These are phyloP conservation scores for Drosophila sulfurigaster DNA, from an alignment of 1,140 invertebrate species.

Conservation along the genomic window DNA sequence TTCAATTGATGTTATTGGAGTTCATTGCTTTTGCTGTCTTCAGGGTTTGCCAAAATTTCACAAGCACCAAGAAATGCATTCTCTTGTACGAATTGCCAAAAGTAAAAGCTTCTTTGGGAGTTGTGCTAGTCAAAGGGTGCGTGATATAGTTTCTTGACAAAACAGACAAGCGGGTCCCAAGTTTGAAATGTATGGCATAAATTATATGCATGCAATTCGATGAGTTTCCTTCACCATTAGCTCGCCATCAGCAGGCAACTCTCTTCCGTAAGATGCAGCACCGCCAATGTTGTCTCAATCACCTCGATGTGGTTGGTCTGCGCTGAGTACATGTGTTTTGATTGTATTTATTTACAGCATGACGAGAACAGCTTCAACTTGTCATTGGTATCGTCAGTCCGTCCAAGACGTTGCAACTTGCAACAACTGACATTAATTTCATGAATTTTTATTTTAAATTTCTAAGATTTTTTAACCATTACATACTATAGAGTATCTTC, in stretches of 20 bases:
- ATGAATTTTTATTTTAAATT: too few relatives aligned
- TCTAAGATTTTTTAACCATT: too few relatives aligned
- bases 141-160: constrained; percentile 23
- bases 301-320: constrained; percentile 69
- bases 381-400: constrained; percentile 13
- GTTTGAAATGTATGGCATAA: constrained; percentile 66
- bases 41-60: constrained; percentile 50
- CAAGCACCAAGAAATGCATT: constrained; percentile 73
- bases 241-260: constrained; percentile 55
- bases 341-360: constrained; percentile 61
- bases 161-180: constrained; percentile 57
- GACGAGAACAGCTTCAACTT: constrained; percentile 62
- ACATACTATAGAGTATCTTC: too few relatives aligned
- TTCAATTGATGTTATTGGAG: constrained; percentile 34
- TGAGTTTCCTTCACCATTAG: constrained; percentile 46
- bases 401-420: constrained; percentile 38
- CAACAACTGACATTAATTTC: constrained; percentile 45
- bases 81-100: constrained; percentile 58
- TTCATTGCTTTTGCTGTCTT: neutral
- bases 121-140: neutral
- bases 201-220: constrained; percentile 62
- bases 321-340: constrained; percentile 64
- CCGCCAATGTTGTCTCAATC: constrained; percentile 66
- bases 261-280: constrained; percentile 63
- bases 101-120: constrained; percentile 57